phyloP scores from a whole-genome alignment of 1,140 invertebrate genomes.

The Drosophila lowei region DNA sequence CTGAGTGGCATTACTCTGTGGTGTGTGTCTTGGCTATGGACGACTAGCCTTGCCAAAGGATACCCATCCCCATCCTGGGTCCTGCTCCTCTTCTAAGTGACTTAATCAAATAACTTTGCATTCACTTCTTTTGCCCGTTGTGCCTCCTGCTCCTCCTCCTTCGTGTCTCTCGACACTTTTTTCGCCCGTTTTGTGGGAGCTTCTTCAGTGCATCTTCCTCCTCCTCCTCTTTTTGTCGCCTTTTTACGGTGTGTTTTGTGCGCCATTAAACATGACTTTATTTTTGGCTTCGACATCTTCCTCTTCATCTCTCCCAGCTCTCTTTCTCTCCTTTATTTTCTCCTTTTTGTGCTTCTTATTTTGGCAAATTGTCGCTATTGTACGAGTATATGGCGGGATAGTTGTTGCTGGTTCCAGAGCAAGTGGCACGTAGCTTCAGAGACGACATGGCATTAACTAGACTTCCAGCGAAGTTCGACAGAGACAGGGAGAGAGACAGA shows the following conservation, averaged over 20 bases:
- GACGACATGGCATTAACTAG: slow-evolving; percentile 30
- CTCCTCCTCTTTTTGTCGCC: slow-evolving; percentile 6
- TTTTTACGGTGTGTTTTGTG: slow-evolving; percentile 53
- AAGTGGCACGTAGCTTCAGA: slow-evolving; percentile 41
- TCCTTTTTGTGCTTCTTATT: slow-evolving; percentile 20
- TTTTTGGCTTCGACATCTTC: slow-evolving; percentile 38
- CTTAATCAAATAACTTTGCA: slow-evolving; percentile 82
- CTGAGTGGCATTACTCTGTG: slow-evolving; percentile 62
- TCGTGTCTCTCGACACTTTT: slow-evolving; percentile 9
- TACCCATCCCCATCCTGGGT: neutral
- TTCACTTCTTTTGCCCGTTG: slow-evolving; percentile 42
- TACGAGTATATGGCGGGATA: slow-evolving; percentile 14
- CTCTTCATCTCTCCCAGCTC: neutral
- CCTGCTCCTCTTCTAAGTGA: slow-evolving; percentile 55
- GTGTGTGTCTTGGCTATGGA: slow-evolving; percentile 2
- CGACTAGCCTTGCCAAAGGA: too few species aligned
- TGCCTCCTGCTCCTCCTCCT: neutral
- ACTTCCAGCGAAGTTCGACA: slow-evolving; percentile 9
- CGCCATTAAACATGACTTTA: slow-evolving; percentile 61
- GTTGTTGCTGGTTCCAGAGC: slow-evolving; percentile 17
- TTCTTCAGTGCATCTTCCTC: slow-evolving; percentile 6
- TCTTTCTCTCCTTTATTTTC: neutral
- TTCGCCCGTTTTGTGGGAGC: neutral
- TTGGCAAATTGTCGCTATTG: slow-evolving; percentile 51
- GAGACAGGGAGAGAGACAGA: neutral